Evolutionary conservation across 2,797 vertebrate species (phyloP).

Genomic region (Molossus alvarezi): DNA sequence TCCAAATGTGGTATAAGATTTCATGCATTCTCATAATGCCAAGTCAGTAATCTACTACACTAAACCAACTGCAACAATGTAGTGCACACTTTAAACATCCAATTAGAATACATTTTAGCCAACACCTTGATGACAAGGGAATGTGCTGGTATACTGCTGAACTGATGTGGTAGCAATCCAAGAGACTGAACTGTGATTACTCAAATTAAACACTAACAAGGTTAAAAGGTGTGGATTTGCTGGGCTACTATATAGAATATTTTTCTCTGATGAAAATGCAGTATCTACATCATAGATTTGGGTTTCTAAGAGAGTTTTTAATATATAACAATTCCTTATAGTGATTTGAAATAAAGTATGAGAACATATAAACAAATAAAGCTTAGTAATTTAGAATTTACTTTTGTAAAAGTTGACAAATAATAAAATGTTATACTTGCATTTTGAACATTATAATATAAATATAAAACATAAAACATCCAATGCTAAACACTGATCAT

Average conservation of each 20-base stretch:
- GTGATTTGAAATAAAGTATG: constrained; percentile 54
- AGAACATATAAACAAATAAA: constrained; percentile 63
- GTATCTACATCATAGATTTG: constrained; percentile 6
- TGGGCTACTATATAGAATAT: constrained; percentile 44
- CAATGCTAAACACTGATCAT: constrained; percentile 63
- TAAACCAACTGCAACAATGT: constrained; percentile 42
- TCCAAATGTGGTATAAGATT: constrained; percentile 50
- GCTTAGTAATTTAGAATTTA: constrained; percentile 46
- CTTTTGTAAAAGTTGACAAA: constrained; percentile 65
- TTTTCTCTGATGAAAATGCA: constrained; percentile 50
- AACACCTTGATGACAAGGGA: constrained; percentile 21
- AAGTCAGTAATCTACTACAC: constrained; percentile 41
- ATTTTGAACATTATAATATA: constrained; percentile 57
- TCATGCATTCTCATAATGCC: constrained; percentile 53
- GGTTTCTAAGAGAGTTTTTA: constrained; percentile 62
- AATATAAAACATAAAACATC: constrained; percentile 67
- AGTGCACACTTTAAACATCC: constrained; percentile 56
- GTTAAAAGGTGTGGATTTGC: background rate
- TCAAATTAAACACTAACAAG: constrained; percentile 68
- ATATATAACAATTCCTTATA: constrained; percentile 30
- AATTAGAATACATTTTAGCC: constrained; percentile 39
- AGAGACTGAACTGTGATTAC: constrained; percentile 27
- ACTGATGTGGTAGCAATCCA: background rate
- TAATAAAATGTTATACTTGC: constrained; percentile 50
- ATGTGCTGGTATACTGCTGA: background rate